phyloP scores from a whole-genome alignment of 2,797 vertebrate genomes.

The Clangula hyemalis region DNA sequence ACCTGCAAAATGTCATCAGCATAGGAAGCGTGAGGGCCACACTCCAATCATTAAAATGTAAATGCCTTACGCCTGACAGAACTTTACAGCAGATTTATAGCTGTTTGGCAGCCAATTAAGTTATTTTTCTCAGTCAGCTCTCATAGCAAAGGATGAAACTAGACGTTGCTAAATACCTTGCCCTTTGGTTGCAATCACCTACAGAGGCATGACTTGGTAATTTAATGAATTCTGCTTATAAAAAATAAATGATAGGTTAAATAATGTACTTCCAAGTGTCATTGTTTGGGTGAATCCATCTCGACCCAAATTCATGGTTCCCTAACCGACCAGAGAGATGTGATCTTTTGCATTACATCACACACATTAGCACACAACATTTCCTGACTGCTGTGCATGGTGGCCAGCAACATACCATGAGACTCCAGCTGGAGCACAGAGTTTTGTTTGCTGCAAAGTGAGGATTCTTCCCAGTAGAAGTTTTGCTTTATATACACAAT shows the following conservation, averaged over 20 bases:
- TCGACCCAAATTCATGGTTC: background rate
- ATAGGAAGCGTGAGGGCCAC: fast-evolving
- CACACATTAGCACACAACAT: background rate
- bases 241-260: background rate
- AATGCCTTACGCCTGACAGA: background rate
- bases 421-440: slow-evolving; percentile 12
- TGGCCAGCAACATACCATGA: background rate
- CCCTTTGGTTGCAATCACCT: background rate
- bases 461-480: background rate
- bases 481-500: background rate
- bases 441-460: background rate
- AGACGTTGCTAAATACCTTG: background rate
- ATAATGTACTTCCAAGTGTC: background rate
- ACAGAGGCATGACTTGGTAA: fast-evolving
- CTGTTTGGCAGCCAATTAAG: background rate
- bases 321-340: background rate
- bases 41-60: background rate
- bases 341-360: background rate
- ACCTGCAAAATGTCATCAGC: background rate
- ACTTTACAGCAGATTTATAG: background rate
- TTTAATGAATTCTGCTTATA: background rate
- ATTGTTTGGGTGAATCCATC: background rate
- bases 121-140: background rate
- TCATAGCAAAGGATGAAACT: background rate
- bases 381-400: background rate